Evolutionary conservation across 2,888 invertebrate genomes (phyloP), one percentile per base, ranked within the genome.

Genomic region (Emmelina monodactyla): DNA sequence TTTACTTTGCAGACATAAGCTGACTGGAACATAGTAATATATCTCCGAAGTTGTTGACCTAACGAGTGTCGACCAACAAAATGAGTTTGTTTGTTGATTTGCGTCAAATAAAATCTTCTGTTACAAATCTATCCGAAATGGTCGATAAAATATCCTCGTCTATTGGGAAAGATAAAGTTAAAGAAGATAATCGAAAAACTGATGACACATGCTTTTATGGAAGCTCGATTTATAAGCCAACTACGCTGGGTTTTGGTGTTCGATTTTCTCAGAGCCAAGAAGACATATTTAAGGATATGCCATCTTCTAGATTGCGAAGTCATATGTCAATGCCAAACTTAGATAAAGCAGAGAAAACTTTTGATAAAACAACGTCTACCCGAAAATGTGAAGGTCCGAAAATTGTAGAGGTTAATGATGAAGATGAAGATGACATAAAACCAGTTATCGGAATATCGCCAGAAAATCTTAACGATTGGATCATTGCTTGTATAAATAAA

Each of bases 61-160:
- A n/a, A n/a, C n/a, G n/a, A n/a, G n/a, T n/a, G n/a, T 25, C 3
- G 11, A 25, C 25, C 4, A 14, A 14, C 25, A 66, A 41, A 45
- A 79, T 79, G 79, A 79, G 79, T 58, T 65, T 79, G 55, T 79
- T 76, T 51, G 78, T 79, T 43, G 78, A 79, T 56, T 64, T 79
- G 54, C 65, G 79, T 41, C 75, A 75, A 47, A 75, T 79, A 45
- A 78, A 75, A 50, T 65, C 78, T 38, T 79, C 79, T 37, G 78
- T 79, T 49, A 67, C 69, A 46, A 79, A 75, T 41, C 60, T 79
- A 14, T 78, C 79, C 2, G 72, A 76, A 42, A 78, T 79, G 78
- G 79, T 79, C 29, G 79, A 79, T 45, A 75, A 73, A 49, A 69
- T 79, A 58, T 71, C 79, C 32, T 58, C 64, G 12, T 53, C 63